Evolutionary conservation across 2,113 vertebrate species (phyloP).

Genomic region (Fulica atra): DNA sequence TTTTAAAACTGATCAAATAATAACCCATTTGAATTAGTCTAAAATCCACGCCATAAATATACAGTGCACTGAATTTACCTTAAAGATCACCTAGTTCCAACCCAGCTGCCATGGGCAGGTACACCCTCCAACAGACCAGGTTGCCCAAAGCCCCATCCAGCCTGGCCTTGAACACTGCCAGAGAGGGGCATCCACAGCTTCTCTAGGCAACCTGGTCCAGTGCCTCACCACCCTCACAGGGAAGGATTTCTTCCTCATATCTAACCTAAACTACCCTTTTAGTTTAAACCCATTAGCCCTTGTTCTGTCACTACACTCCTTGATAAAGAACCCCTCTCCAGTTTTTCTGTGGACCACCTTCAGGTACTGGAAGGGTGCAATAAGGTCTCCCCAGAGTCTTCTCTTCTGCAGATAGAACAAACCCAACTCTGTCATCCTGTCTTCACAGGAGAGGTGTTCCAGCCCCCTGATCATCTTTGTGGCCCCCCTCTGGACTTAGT

Average conservation of each 20-base stretch:
- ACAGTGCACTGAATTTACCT: background rate
- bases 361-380: background rate
- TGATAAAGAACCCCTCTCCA: background rate
- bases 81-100: background rate
- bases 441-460: fast-evolving
- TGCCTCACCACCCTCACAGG: background rate
- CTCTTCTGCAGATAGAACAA: background rate
- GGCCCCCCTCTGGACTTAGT: background rate
- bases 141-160: background rate
- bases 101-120: background rate
- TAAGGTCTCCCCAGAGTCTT: background rate
- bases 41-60: background rate
- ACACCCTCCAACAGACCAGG: background rate
- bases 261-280: background rate
- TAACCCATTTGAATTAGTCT: background rate
- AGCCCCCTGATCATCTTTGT: background rate
- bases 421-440: background rate
- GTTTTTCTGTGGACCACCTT: background rate
- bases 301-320: background rate
- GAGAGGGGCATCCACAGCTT: background rate
- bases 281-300: background rate
- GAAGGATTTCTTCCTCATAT: background rate
- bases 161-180: background rate
- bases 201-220: background rate
- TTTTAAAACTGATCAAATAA: background rate